Evolutionary conservation across 2,797 vertebrate genomes (phyloP), one percentile per base, ranked within the genome.

Genomic region (Hoplostethus atlanticus): DNA sequence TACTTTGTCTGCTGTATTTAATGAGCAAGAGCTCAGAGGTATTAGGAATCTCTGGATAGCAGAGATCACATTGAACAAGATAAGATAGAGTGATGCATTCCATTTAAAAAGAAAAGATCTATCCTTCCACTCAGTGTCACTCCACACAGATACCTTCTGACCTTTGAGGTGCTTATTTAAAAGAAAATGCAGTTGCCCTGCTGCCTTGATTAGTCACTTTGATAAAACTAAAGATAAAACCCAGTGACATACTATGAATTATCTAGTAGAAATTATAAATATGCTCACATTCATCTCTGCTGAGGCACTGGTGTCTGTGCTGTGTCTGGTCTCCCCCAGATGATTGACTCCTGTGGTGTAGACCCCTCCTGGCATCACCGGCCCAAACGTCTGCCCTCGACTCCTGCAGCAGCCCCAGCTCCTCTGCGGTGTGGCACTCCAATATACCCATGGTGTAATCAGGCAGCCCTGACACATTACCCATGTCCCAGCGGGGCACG

Each of bases 251-350:
- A 53, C n/a, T 17, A 38, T 8, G 12, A 28, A 28, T 28, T 5
- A 13, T 31, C 3, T 17, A 28, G 30, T 54, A 13, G 3, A 8
- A 13, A 15, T 34, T 34, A 10, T 9, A 15, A 55, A 16, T 53
- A 28, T 77, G 95, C 97, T 96, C 90, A 99, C 98, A 2, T 80
- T 98, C 93, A 21, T 98, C 97, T 87, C 89, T 95, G 93, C 90
- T 96, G 80, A 95, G 94, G 9, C 79, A 85, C 9, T 71, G 76
- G 52, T 80, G 74, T 65, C 86, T 84, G 30, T 63, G 71, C 56
- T 87, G 87, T 0, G 85, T 71, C 77, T 81, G 86, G 60, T 80
- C 88, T 71, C 70, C 80, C 25, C 58, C 88, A 21, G 83, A 55
- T 0, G 83, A 46, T 57, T 34, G 83, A 16, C 60, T 89, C 72